Evolutionary conservation across 2,113 vertebrate genomes (phyloP).

Genomic region (Tetrax tetrax): DNA sequence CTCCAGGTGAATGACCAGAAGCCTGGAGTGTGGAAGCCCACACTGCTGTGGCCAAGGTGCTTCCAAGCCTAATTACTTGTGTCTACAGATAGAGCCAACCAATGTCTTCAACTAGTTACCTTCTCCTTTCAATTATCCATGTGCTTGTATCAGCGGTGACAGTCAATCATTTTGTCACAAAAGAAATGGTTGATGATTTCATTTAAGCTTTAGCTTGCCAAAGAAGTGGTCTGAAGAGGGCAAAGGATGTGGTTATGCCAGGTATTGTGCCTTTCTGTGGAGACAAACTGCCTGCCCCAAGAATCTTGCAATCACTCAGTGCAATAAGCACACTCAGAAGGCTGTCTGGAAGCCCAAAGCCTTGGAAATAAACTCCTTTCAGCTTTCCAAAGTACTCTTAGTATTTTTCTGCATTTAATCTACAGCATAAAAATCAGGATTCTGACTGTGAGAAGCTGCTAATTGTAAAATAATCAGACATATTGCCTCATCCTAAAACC

Average conservation of each 20-base stretch:
- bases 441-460: neutral
- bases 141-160: neutral
- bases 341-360: neutral
- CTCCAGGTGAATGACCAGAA: neutral
- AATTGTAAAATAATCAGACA: neutral
- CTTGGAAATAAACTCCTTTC: neutral
- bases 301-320: neutral
- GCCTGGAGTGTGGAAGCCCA: neutral
- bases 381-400: neutral
- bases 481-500: neutral
- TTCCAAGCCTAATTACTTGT: neutral
- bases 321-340: neutral
- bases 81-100: neutral
- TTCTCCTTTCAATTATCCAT: neutral
- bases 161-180: neutral
- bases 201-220: neutral
- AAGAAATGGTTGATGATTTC: neutral
- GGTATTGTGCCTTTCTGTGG: neutral
- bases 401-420: neutral
- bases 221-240: neutral
- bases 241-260: neutral
- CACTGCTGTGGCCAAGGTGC: too few species aligned
- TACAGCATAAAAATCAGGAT: neutral
- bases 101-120: neutral
- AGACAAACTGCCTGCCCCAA: neutral